These are phyloP conservation scores for Seira sanloemensis DNA, from an alignment of 2,888 invertebrate species.

Conservation along the genomic window DNA sequence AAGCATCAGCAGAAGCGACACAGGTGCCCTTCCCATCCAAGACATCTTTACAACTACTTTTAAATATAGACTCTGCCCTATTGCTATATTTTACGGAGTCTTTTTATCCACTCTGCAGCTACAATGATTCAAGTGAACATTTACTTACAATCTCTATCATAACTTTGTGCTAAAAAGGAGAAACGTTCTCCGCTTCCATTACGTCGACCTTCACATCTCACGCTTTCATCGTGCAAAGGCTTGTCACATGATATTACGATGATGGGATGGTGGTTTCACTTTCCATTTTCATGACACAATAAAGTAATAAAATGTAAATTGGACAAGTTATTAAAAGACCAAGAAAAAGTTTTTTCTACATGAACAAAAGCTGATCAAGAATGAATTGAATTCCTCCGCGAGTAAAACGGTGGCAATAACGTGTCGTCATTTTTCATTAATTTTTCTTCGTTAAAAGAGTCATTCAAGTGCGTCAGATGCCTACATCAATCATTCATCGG, in stretches of 20 bases:
- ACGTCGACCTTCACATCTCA: neutral
- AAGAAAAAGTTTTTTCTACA: too few relatives aligned
- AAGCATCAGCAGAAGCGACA: too few relatives aligned
- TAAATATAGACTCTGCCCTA: too few relatives aligned
- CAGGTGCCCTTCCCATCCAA: too few relatives aligned
- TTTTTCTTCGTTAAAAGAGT: neutral
- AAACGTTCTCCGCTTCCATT: too few relatives aligned
- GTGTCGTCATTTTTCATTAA: neutral
- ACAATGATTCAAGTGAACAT: too few relatives aligned
- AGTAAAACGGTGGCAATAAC: neutral
- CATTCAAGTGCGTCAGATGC: neutral
- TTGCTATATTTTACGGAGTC: too few relatives aligned
- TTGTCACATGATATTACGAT: neutral
- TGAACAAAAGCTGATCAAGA: neutral
- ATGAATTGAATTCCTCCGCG: neutral
- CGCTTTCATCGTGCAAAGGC: neutral
- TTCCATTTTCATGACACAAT: neutral
- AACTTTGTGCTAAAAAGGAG: too few relatives aligned
- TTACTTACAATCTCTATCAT: too few relatives aligned
- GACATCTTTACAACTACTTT: too few relatives aligned
- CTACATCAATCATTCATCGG: neutral
- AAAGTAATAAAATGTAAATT: conserved; percentile 1
- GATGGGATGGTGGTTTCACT: neutral
- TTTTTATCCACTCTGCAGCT: too few relatives aligned
- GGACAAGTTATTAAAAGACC: neutral